Conservation (phyloP, 2,113 vertebrate species). For the Todiramphus chloris region DNA sequence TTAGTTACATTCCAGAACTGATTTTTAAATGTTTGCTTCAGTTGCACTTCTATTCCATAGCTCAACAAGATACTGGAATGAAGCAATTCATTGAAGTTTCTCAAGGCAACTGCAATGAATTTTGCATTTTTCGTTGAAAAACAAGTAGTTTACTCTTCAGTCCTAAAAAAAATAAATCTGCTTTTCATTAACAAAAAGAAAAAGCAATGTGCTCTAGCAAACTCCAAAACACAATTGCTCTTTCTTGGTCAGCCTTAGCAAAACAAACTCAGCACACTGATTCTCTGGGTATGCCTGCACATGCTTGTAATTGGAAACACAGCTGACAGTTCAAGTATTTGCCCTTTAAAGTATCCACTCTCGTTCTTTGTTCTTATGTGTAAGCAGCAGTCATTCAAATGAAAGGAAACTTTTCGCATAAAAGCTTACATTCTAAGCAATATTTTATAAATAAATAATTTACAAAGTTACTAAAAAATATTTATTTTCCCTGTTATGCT, state of each 20-base stretch:
- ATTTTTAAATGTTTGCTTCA: background rate
- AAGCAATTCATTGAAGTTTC: background rate
- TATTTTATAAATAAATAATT: background rate
- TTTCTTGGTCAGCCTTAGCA: background rate
- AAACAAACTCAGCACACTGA: background rate
- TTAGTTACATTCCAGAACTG: background rate
- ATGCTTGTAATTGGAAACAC: conserved; percentile 34
- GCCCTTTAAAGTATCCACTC: background rate
- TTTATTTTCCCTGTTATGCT: background rate
- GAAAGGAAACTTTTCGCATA: background rate
- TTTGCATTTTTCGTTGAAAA: background rate
- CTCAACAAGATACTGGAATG: background rate
- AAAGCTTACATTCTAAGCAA: background rate
- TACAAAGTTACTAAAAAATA: background rate
- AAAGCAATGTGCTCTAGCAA: background rate
- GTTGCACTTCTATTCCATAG: background rate
- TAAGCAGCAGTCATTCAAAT: background rate
- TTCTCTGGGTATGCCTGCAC: background rate
- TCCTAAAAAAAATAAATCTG: background rate
- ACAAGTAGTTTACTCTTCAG: background rate
- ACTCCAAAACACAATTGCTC: background rate
- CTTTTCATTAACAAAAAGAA: background rate
- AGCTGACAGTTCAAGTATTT: conserved; percentile 26
- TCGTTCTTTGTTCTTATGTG: background rate
- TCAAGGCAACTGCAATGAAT: background rate